These are phyloP conservation scores for Pionites leucogaster DNA, from an alignment of 2,113 vertebrate genomes.

Conservation along the genomic window DNA sequence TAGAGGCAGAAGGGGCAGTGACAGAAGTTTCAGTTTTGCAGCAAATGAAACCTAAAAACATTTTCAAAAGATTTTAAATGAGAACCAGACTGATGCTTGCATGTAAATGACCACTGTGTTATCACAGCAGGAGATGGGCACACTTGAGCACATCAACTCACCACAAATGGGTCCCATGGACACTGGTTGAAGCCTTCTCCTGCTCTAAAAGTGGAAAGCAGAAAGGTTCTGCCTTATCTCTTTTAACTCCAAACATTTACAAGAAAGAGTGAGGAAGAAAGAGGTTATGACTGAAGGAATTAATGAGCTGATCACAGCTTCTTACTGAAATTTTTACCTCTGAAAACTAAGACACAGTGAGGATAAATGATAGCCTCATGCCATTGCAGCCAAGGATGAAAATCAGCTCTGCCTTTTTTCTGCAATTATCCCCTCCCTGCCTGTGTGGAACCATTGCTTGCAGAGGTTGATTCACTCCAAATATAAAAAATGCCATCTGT, in stretches of 20 bases:
- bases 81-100: not conserved
- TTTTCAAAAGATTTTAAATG: not conserved
- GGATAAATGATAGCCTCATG: not conserved
- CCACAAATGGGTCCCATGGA: not conserved
- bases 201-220: not conserved
- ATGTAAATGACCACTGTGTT: not conserved
- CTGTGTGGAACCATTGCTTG: not conserved
- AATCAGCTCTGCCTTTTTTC: not conserved
- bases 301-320: not conserved
- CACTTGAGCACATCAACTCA: not conserved
- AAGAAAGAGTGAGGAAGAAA: not conserved
- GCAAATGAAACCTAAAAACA: not conserved
- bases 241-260: not conserved
- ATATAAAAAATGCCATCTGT: not conserved
- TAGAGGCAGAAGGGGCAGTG: not conserved
- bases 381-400: not conserved
- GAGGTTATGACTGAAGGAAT: not conserved
- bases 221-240: not conserved
- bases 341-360: not conserved
- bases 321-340: not conserved
- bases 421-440: not conserved
- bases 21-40: not conserved
- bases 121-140: not conserved
- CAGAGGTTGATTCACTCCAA: not conserved
- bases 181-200: not conserved